A percentile compares a stretch with the other conserved stretches of the same genome.
phyloP scores from a whole-genome alignment of 2,113 vertebrate species.

The Lepus americanus region DNA sequence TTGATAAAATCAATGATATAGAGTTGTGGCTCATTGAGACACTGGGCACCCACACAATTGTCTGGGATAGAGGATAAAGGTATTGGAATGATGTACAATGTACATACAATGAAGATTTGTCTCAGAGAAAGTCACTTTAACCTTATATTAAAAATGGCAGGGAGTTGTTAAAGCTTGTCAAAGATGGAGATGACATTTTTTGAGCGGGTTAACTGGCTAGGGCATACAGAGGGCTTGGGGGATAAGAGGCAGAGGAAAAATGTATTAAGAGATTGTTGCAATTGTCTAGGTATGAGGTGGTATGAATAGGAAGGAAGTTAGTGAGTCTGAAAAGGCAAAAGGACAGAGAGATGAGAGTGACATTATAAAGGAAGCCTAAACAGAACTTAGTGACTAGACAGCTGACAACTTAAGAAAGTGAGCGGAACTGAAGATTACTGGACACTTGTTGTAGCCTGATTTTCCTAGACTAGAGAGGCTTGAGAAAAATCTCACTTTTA shows the following conservation, averaged over 20 bases:
- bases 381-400: neutral
- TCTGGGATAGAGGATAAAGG: neutral
- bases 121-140: neutral
- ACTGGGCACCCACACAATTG: too few species aligned
- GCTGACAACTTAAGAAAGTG: neutral
- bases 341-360: neutral
- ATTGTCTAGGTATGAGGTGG: neutral
- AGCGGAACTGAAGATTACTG: neutral
- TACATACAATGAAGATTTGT: neutral
- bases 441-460: neutral
- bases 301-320: neutral
- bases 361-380: neutral
- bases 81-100: neutral
- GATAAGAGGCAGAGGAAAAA: neutral
- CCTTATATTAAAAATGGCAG: neutral
- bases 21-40: neutral
- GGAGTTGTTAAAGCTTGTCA: neutral
- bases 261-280: neutral
- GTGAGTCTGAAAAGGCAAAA: neutral
- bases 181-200: neutral
- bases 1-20: neutral
- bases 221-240: neutral
- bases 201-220: neutral
- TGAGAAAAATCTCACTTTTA: neutral
- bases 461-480: constrained; percentile 12